phyloP scores from a whole-genome alignment of 2,797 vertebrate genomes.

The Oceanodroma leucorhoa region DNA sequence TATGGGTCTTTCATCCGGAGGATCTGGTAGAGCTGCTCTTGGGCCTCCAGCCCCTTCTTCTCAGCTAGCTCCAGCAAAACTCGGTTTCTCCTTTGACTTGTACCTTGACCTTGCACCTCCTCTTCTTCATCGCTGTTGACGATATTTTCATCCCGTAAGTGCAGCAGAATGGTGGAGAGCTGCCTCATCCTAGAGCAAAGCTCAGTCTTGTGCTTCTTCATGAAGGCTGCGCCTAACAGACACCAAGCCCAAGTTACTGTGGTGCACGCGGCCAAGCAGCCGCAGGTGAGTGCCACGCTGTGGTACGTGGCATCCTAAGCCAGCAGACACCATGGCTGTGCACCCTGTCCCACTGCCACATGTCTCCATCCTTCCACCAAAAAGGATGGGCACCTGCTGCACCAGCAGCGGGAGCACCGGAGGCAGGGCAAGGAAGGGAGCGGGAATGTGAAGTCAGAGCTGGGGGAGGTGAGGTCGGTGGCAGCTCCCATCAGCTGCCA shows the following conservation, averaged over 20 bases:
- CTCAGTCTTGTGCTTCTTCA: neutral
- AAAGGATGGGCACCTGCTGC: neutral
- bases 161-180: neutral
- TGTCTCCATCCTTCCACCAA: neutral
- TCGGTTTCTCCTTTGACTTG: fast-evolving
- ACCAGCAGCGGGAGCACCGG: neutral
- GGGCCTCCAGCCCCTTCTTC: neutral
- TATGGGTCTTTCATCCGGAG: fast-evolving
- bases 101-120: neutral
- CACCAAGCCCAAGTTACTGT: neutral
- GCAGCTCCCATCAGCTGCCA: neutral
- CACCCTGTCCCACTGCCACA: neutral
- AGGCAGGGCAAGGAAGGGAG: neutral
- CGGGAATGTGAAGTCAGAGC: neutral
- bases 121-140: neutral
- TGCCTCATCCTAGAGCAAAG: neutral
- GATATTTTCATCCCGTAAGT: neutral
- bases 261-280: neutral
- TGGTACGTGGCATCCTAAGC: neutral
- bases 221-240: neutral
- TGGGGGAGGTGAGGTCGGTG: neutral
- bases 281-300: neutral
- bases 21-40: neutral
- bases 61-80: neutral
- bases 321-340: neutral